Percentiles rank a stretch among this genome's conserved stretches.
Evolutionary conservation across 2,113 vertebrate species (phyloP).

Genomic region (Elaphurus davidianus): DNA sequence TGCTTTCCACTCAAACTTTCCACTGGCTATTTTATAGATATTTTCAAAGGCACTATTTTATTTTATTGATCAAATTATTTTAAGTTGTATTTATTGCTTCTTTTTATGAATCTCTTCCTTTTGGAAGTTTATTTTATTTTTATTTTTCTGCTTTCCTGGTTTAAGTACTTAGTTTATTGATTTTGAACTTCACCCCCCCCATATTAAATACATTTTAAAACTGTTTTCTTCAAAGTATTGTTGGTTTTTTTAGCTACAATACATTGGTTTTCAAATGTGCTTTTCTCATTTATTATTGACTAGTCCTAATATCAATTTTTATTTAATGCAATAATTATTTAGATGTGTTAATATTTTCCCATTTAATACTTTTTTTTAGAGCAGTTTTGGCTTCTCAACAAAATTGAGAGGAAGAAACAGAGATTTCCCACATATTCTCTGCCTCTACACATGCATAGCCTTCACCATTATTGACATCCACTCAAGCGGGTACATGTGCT

Average conservation of each 20-base stretch:
- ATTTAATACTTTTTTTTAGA: neutral
- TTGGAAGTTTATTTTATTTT: neutral
- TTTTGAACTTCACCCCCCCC: neutral
- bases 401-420: neutral
- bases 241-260: neutral
- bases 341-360: neutral
- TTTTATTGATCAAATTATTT: neutral
- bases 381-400: neutral
- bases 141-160: neutral
- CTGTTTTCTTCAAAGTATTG: neutral
- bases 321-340: neutral
- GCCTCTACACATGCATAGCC: neutral
- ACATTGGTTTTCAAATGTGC: neutral
- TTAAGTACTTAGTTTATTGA: neutral
- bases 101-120: neutral
- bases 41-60: neutral
- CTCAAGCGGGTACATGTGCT: neutral
- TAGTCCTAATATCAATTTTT: neutral
- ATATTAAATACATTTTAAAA: neutral
- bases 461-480: neutral
- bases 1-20: neutral
- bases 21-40: neutral
- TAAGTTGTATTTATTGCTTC: neutral
- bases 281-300: neutral
- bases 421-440: neutral